Conservation (phyloP, 2,113 vertebrate genomes). For the Lynx canadensis region DNA sequence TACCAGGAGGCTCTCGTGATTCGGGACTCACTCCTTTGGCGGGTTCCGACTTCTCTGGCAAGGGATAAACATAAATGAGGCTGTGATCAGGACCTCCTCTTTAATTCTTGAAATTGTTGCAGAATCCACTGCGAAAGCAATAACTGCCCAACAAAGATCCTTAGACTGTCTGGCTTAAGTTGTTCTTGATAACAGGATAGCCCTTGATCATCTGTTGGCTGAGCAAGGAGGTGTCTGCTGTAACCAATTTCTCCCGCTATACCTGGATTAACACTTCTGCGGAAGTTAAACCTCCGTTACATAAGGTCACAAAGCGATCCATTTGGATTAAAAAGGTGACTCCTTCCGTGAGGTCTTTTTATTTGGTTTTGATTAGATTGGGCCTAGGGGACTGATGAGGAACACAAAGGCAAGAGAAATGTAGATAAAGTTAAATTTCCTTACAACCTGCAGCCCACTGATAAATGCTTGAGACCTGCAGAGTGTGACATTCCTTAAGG, state of each 20-base stretch:
- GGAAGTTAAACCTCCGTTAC: neutral
- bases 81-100: neutral
- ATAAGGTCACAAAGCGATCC: neutral
- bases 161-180: neutral
- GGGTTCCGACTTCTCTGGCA: neutral
- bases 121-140: neutral
- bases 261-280: neutral
- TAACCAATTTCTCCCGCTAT: neutral
- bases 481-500: neutral
- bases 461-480: neutral
- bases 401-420: neutral
- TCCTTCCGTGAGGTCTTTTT: neutral
- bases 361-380: neutral
- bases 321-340: neutral
- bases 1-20: neutral
- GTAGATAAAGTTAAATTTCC: neutral
- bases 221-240: no score
- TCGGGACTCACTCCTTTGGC: neutral
- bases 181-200: neutral
- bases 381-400: neutral
- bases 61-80: neutral
- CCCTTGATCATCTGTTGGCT: neutral
- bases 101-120: neutral
- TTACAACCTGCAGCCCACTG: neutral
- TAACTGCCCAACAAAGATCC: neutral